phyloP scores from a whole-genome alignment of 2,888 invertebrate genomes.

The Marronus borbonicus region DNA sequence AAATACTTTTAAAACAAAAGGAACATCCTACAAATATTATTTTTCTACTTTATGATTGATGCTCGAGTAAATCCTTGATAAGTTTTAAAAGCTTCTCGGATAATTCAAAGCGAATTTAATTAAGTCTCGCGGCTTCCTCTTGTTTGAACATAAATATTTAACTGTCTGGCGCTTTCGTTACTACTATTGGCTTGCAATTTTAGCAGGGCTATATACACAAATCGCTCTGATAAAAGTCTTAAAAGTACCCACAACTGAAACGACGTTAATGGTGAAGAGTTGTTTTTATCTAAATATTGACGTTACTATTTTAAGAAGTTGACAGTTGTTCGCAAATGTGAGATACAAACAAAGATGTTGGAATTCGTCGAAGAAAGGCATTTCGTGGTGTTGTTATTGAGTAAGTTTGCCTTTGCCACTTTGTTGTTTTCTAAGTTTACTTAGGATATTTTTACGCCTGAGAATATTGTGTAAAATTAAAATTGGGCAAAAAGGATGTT shows the following conservation, averaged over 20 bases:
- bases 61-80: too few species aligned
- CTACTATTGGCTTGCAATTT: slow-evolving; percentile 16
- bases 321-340: slow-evolving; percentile 26
- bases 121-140: slow-evolving; percentile 8
- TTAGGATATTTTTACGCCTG: too few species aligned
- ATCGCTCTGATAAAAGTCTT: not conserved
- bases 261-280: slow-evolving; percentile 27
- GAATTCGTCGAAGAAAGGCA: not conserved
- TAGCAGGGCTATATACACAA: slow-evolving; percentile 14
- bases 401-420: slow-evolving; percentile 7
- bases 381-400: not conserved
- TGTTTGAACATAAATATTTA: slow-evolving; percentile 33
- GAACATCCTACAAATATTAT: too few species aligned
- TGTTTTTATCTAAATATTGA: slow-evolving; percentile 33
- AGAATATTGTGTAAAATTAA: too few species aligned
- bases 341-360: slow-evolving; percentile 23
- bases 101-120: slow-evolving; percentile 20
- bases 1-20: not conserved
- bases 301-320: slow-evolving; percentile 26
- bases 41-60: too few species aligned
- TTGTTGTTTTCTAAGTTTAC: too few species aligned
- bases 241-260: slow-evolving; percentile 17
- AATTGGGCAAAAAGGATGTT: too few species aligned
- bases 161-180: slow-evolving; percentile 10
- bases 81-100: not conserved